A percentile compares a stretch with the other conserved stretches of the same genome.
phyloP scores from a whole-genome alignment of 2,888 invertebrate genomes.

The Papilio gigon region DNA sequence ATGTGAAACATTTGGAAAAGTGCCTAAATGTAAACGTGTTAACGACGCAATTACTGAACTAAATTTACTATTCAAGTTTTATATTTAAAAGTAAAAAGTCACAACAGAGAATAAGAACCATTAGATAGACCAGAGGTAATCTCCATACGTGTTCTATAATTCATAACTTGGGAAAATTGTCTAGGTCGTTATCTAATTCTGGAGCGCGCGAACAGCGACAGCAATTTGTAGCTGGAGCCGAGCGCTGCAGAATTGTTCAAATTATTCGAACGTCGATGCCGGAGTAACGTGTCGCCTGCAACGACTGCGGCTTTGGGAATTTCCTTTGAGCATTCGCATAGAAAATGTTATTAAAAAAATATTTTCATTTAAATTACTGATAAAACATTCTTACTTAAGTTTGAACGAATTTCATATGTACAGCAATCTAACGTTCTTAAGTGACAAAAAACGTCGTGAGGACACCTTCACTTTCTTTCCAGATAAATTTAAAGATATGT shows the following conservation, averaged over 20 bases:
- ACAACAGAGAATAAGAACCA: not conserved
- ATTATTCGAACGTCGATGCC: slow-evolving; percentile 15
- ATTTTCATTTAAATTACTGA: not conserved
- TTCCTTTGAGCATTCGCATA: slow-evolving; percentile 4
- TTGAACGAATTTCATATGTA: no score
- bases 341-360: no score
- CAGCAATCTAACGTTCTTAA: no score
- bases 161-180: slow-evolving; percentile 25
- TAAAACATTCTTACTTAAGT: not conserved
- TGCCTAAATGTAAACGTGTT: slow-evolving; percentile 23
- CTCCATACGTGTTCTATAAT: no score
- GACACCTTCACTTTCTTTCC: no score
- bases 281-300: slow-evolving; percentile 19
- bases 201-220: slow-evolving; percentile 22
- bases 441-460: no score
- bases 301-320: slow-evolving; percentile 21
- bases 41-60: slow-evolving; percentile 10
- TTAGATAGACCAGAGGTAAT: no score
- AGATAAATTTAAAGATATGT: no score
- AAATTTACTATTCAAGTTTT: slow-evolving; percentile 1
- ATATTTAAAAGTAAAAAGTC: not conserved
- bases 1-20: slow-evolving; percentile 20
- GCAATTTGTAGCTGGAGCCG: slow-evolving; percentile 22
- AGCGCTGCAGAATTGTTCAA: slow-evolving; percentile 18
- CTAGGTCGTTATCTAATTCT: slow-evolving; percentile 21